These are phyloP conservation scores for Sigmodon hispidus DNA, from an alignment of 2,113 vertebrate genomes.

Conservation along the genomic window DNA sequence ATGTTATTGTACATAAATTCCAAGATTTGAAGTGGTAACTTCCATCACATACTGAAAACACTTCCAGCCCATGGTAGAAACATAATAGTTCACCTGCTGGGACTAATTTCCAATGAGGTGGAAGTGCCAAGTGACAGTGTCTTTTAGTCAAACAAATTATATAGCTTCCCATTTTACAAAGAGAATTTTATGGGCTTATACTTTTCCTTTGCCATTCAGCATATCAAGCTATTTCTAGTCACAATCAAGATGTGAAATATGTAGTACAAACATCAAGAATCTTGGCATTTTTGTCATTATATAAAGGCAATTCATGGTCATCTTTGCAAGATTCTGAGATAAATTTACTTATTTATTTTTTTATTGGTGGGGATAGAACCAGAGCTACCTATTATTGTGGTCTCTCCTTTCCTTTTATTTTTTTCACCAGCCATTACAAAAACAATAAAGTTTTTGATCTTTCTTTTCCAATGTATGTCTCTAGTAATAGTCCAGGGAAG, in stretches of 20 bases:
- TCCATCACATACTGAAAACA: slow-evolving; percentile 33
- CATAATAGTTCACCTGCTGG: slow-evolving; percentile 72
- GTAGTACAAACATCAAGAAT: slow-evolving; percentile 36
- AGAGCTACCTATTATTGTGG: neutral
- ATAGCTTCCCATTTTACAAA: slow-evolving; percentile 60
- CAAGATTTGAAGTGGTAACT: slow-evolving; percentile 36
- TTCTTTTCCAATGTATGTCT: neutral
- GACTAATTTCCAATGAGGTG: slow-evolving; percentile 75
- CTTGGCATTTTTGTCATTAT: neutral
- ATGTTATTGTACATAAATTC: slow-evolving; percentile 60
- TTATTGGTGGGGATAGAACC: neutral
- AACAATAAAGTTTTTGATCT: neutral
- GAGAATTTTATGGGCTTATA: slow-evolving; percentile 54
- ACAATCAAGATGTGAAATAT: slow-evolving; percentile 46
- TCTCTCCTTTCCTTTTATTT: neutral
- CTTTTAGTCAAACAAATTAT: slow-evolving; percentile 69
- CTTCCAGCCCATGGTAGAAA: slow-evolving; percentile 44
- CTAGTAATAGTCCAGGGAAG: neutral
- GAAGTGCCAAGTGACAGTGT: slow-evolving; percentile 50
- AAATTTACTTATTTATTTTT: slow-evolving; percentile 7
- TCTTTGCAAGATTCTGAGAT: neutral
- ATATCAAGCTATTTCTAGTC: slow-evolving; percentile 52
- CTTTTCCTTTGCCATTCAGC: slow-evolving; percentile 44
- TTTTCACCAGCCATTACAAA: too few relatives aligned
- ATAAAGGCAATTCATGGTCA: neutral